These are phyloP conservation scores for Hypomecis atomaria DNA, from an alignment of 2,888 invertebrate species.

Conservation along the genomic window DNA sequence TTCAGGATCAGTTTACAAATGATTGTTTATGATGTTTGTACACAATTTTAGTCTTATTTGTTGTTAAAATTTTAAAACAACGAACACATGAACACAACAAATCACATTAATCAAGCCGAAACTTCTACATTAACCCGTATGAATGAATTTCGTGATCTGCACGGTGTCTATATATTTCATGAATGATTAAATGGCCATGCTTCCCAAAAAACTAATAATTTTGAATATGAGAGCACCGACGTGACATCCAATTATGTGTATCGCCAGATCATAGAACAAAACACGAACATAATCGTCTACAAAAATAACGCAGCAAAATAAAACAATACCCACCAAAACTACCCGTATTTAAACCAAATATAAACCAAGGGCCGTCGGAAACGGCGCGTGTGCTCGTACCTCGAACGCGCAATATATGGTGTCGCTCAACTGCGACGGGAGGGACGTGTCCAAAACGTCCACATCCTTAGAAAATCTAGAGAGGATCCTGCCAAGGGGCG, in stretches of 20 bases:
- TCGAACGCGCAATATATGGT: slow-evolving; percentile 89
- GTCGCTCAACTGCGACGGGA: slow-evolving; percentile 88
- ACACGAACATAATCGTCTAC: slow-evolving; percentile 27
- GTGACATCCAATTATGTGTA: not conserved
- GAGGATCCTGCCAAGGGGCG: slow-evolving; percentile 90
- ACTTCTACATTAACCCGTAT: not conserved
- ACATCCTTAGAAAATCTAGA: slow-evolving; percentile 91
- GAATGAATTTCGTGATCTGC: slow-evolving; percentile 6
- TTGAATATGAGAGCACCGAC: slow-evolving; percentile 8
- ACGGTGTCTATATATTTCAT: not conserved
- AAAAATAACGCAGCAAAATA: slow-evolving; percentile 31
- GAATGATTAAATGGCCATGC: slow-evolving; percentile 1
- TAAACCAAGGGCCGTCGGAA: slow-evolving; percentile 13
- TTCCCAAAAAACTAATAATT: slow-evolving; percentile 5
- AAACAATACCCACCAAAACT: slow-evolving; percentile 40
- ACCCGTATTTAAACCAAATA: slow-evolving; percentile 28
- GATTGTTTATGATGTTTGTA: slow-evolving; percentile 4
- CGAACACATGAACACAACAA: slow-evolving; percentile 18
- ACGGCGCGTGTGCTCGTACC: slow-evolving; percentile 83
- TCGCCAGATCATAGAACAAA: slow-evolving; percentile 4
- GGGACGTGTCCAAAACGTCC: slow-evolving; percentile 88
- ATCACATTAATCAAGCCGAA: slow-evolving; percentile 13
- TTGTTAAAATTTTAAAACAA: not conserved
- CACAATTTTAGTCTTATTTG: not conserved
- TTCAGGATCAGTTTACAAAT: slow-evolving; percentile 72